Evolutionary conservation across 2,888 invertebrate species (phyloP), one percentile per base, ranked within the genome.

Genomic region (Malthinus flaveolus): DNA sequence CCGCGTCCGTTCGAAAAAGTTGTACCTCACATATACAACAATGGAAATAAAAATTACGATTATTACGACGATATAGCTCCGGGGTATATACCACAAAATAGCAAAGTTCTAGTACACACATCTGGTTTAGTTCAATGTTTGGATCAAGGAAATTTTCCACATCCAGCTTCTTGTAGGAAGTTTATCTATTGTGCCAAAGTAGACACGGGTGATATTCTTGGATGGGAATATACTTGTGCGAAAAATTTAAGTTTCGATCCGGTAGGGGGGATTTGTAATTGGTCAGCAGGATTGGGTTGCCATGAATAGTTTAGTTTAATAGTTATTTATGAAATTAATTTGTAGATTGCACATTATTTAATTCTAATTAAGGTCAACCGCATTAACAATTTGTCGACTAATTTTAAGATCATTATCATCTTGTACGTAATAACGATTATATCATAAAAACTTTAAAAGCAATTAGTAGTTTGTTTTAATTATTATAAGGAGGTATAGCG

Each of bases 161-260:
- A 95, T 80, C 95, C 95, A 1, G 83, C 87, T 10, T 93, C 92
- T 0, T 95, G 95, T 77, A 90, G 89, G 78, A 93, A 93, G 78
- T 95, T 95, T 77, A 93, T 95, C 69, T 92, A 91, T 12, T 95
- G 95, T 78, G 93, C 94, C 23, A 85, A 84, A 75, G 87, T 91
- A 82, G 91, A 92, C 66, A 88, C 86, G 71, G 89, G 88, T 9
- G 85, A 86, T 10, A 85, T 93, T 1, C 79, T 90, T 1, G 93
- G 93, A 7, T 94, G 93, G 87, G 93, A 92, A 70, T 95, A 95
- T 79, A 88, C 91, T 9, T 95, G 95, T 73, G 94, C 94, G 0
- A 87, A 87, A 68, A 89, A 90, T 32, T 81, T 95, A 3, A 91
- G 91, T 70, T 95, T 93, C 75, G 94, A 95, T 76, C 93, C 93